phyloP scores from a whole-genome alignment of 2,113 vertebrate genomes.

The Chaenogobius annularis region DNA sequence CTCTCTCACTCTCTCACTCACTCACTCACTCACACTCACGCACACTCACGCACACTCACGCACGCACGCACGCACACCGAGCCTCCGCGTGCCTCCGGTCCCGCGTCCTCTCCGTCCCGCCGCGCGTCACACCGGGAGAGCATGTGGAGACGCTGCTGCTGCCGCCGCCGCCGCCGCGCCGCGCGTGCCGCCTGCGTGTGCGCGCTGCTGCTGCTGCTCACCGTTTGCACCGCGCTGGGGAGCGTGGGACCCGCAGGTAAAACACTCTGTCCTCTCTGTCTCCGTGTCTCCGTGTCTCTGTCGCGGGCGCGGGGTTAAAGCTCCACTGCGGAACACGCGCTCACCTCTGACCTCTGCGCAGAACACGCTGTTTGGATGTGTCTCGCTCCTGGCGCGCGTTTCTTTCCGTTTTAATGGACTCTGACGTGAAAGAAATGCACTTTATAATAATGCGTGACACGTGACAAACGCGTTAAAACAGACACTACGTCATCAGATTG shows the following conservation, averaged over 20 bases:
- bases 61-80: slow-evolving; percentile 59
- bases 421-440: too few relatives aligned
- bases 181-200: slow-evolving; percentile 29
- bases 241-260: slow-evolving; percentile 85
- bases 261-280: slow-evolving; percentile 19
- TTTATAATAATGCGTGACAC: too few relatives aligned
- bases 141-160: slow-evolving; percentile 82
- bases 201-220: slow-evolving; percentile 68
- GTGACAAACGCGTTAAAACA: too few relatives aligned
- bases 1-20: too few relatives aligned
- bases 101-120: too few relatives aligned
- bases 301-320: too few relatives aligned
- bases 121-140: background rate
- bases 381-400: too few relatives aligned
- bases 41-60: slow-evolving; percentile 37
- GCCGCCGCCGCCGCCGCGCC: slow-evolving; percentile 65
- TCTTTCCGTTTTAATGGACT: too few relatives aligned
- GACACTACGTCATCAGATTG: too few relatives aligned
- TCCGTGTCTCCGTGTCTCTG: background rate
- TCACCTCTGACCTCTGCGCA: background rate
- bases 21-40: slow-evolving; percentile 23
- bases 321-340: background rate
- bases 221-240: slow-evolving; percentile 79
- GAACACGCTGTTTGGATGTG: too few relatives aligned
- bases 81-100: slow-evolving; percentile 50